These are phyloP conservation scores for Xestia c-nigrum DNA, from an alignment of 2,888 invertebrate species.

Conservation along the genomic window DNA sequence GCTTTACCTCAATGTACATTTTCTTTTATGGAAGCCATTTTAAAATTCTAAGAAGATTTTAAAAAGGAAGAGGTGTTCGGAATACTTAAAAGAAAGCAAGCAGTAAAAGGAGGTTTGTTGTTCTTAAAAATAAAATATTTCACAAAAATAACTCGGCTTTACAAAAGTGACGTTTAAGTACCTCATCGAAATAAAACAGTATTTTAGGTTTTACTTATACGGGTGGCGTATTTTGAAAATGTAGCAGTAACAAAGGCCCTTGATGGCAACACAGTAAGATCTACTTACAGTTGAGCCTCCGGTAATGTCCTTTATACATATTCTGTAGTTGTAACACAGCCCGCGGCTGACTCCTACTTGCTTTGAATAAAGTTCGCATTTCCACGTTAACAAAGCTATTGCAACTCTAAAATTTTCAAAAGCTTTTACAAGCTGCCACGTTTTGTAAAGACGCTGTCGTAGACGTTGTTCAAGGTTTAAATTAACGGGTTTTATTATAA, in stretches of 20 bases:
- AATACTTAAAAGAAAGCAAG: conserved; percentile 40
- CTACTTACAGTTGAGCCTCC: conserved; percentile 72
- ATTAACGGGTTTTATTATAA: conserved; percentile 13
- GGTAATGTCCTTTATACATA: conserved; percentile 72
- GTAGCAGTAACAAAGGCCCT: conserved; percentile 64
- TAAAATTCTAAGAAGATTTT: conserved; percentile 38
- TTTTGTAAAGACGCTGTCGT: conserved; percentile 59
- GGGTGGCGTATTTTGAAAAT: conserved; percentile 59
- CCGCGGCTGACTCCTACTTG: conserved; percentile 60
- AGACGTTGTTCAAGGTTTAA: conserved; percentile 55
- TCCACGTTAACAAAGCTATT: conserved; percentile 57
- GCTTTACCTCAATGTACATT: conserved; percentile 26
- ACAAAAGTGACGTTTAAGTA: conserved; percentile 27
- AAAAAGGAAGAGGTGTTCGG: conserved; percentile 35
- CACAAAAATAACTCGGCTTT: conserved; percentile 29
- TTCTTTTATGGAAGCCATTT: conserved; percentile 28
- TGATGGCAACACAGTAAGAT: conserved; percentile 74
- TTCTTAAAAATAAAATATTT: conserved; percentile 38
- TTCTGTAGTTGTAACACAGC: conserved; percentile 67
- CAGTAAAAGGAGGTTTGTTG: conserved; percentile 8
- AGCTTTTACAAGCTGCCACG: conserved; percentile 60
- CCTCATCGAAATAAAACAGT: conserved; percentile 37
- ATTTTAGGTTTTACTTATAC: conserved; percentile 41
- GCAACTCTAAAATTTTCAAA: conserved; percentile 62
- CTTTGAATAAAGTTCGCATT: conserved; percentile 68